Evolutionary conservation across 2,797 vertebrate genomes (phyloP), one percentile per base, ranked within the genome.

Genomic region (Malacoraja senta): DNA sequence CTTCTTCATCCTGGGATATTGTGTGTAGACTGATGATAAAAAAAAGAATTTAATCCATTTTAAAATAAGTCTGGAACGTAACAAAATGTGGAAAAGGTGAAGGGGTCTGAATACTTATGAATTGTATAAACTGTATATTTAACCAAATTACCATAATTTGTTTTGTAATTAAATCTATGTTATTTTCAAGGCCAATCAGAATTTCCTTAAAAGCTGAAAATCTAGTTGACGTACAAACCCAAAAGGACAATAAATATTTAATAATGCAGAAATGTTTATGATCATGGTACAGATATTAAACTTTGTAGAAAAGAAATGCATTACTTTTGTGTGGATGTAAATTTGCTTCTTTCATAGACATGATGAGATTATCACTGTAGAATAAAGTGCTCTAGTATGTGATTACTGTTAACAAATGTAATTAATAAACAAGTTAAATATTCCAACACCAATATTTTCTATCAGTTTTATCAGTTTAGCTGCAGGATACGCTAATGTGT

Each of bases 131-230:
- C 44, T 44, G 44, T 44, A 44, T 44, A 68, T 74, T 91, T 74
- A 72, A 65, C n/a, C 61, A 88, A 91, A 91, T 91, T 74, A 74
- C 21, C 24, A 38, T 29, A 91, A 91, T 74, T 91, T 8, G 38
- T 13, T 91, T 91, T 74, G 68, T 91, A 91, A 91, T 91, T 91
- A 68, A 91, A 91, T 24, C 68, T 74, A 74, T 91, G 90, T 91
- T 91, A 91, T 91, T 74, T 74, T 91, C 68, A 91, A 53, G 12
- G 38, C 35, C 53, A 74, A 44, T 35, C 35, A 44, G 4, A 15
- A 24, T 21, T 24, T 91, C 24, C 38, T 91, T 26, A 91, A 44
- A 38, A 24, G 24, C 72, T 74, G 21, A 63, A 88, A 65, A 65
- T 19, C 17, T 88, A 29, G 29, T 63, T 88, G 63, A 63, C n/a